A percentile compares a stretch with the other conserved stretches of the same genome.
Conservation (phyloP, 2,888 invertebrate genomes). For the Heliothis peltigera region DNA sequence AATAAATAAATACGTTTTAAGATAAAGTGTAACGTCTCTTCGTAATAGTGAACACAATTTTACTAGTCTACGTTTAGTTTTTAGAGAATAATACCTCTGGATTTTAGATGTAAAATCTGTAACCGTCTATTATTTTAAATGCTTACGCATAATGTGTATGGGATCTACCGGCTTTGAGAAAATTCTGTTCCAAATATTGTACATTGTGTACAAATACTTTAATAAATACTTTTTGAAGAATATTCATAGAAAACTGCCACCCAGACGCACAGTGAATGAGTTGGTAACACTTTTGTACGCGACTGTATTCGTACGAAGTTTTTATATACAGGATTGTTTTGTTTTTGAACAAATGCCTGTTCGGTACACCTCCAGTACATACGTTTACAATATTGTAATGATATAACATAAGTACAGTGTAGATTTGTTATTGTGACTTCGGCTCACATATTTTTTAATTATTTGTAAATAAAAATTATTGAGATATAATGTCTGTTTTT, state of each 20-base stretch:
- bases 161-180: slow-evolving; percentile 23
- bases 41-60: slow-evolving; percentile 79
- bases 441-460: slow-evolving; percentile 80
- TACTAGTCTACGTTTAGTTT: slow-evolving; percentile 84
- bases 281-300: slow-evolving; percentile 40
- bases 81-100: slow-evolving; percentile 81
- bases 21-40: slow-evolving; percentile 53
- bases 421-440: slow-evolving; percentile 78
- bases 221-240: slow-evolving; percentile 11
- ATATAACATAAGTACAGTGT: slow-evolving; percentile 64
- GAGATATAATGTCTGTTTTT: slow-evolving; percentile 59
- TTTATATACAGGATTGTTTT: slow-evolving; percentile 47
- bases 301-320: slow-evolving; percentile 34
- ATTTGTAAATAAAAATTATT: slow-evolving; percentile 83
- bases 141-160: slow-evolving; percentile 13
- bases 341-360: slow-evolving; percentile 44
- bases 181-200: slow-evolving; percentile 14
- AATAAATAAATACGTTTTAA: slow-evolving; percentile 60
- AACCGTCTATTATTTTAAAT: slow-evolving; percentile 49
- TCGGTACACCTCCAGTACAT: slow-evolving; percentile 59
- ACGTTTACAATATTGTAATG: slow-evolving; percentile 59
- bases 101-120: slow-evolving; percentile 67
- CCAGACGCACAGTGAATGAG: slow-evolving; percentile 34
- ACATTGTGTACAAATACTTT: slow-evolving; percentile 25
- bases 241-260: slow-evolving; percentile 21